Evolutionary conservation across 2,113 vertebrate genomes (phyloP).

Genomic region (Podiceps cristatus): DNA sequence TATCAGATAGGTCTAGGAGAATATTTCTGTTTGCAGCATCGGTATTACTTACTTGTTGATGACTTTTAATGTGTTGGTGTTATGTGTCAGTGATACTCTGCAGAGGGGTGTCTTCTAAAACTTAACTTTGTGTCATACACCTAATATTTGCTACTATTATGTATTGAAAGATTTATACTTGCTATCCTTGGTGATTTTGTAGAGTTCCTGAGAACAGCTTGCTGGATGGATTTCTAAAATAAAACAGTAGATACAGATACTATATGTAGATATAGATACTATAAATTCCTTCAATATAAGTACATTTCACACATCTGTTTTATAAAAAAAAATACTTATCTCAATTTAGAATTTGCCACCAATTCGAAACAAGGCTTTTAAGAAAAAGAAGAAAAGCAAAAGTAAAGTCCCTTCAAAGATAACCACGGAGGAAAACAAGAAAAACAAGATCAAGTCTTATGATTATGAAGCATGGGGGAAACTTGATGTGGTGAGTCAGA

Average conservation of each 20-base stretch:
- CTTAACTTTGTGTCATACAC: neutral
- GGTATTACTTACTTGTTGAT: neutral
- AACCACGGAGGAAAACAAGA: conserved; percentile 78
- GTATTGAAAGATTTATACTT: neutral
- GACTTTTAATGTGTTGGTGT: neutral
- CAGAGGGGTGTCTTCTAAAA: neutral
- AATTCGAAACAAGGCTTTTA: conserved; percentile 91
- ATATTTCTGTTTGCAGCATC: neutral
- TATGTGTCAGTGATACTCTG: neutral
- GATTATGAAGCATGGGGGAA: conserved; percentile 96
- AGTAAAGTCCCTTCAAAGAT: conserved; percentile 73
- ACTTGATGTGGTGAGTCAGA: conserved; percentile 90
- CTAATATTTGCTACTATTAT: neutral
- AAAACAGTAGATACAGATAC: neutral
- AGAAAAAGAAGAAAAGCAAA: conserved; percentile 86
- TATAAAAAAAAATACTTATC: neutral
- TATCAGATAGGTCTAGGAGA: neutral
- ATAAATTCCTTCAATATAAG: neutral
- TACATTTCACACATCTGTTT: neutral
- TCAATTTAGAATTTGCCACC: conserved; percentile 84
- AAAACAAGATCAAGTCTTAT: conserved; percentile 85
- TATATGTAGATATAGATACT: neutral
- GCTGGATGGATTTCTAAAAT: neutral
- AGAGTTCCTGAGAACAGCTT: neutral
- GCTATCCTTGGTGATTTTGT: neutral